phyloP scores from a whole-genome alignment of 2,888 invertebrate species.

The Sepiola atlantica region DNA sequence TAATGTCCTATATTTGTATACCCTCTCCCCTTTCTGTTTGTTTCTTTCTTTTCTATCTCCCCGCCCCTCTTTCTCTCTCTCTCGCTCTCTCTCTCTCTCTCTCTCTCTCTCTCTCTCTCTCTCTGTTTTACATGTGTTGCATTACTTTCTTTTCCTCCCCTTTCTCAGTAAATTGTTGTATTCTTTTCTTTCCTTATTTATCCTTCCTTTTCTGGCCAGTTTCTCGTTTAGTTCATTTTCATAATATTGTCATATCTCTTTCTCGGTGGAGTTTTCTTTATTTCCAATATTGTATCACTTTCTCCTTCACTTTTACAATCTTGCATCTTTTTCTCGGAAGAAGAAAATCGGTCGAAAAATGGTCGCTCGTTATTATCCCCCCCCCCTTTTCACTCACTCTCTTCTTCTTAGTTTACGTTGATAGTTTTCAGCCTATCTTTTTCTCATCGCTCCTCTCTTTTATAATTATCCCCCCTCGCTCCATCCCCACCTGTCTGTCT shows the following conservation, averaged over 20 bases:
- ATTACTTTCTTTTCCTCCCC: background rate
- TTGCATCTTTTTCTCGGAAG: no score
- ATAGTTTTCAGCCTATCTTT: background rate
- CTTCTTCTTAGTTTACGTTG: no score
- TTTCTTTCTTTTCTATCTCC: no score
- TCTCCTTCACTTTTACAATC: background rate
- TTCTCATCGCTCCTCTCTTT: background rate
- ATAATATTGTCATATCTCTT: background rate
- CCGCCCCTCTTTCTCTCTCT: no score
- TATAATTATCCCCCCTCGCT: no score
- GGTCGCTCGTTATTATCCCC: background rate
- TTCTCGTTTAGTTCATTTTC: background rate
- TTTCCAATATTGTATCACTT: background rate
- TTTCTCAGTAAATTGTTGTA: background rate
- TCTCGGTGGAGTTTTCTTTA: background rate
- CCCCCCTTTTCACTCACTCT: background rate
- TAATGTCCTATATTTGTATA: no score
- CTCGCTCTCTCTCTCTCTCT: no score
- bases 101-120: no score
- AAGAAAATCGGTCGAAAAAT: no score
- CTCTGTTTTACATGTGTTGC: background rate
- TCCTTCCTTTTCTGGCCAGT: background rate
- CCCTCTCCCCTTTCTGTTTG: no score
- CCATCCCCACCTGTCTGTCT: background rate
- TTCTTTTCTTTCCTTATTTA: background rate